A percentile compares a stretch with the other conserved stretches of the same genome.
These are phyloP conservation scores for Hanleya hanleyi DNA, from an alignment of 2,888 invertebrate genomes.

Conservation along the genomic window DNA sequence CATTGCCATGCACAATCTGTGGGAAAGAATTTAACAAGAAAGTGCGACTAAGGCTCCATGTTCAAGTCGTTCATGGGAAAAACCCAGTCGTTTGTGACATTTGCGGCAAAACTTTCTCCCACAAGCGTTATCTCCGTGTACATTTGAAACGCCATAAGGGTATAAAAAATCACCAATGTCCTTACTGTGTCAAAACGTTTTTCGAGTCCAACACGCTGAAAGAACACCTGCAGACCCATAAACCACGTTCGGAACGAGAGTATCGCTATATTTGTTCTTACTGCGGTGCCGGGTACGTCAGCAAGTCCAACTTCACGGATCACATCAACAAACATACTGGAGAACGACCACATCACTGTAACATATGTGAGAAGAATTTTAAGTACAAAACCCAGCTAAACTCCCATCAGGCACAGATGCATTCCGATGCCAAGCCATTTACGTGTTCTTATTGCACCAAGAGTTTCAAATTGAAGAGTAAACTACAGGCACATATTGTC, in stretches of 20 bases:
- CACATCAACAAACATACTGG: slow-evolving; percentile 63
- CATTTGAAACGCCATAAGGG: slow-evolving; percentile 48
- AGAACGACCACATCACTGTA: slow-evolving; percentile 50
- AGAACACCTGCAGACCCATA: slow-evolving; percentile 55
- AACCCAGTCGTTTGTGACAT: slow-evolving; percentile 3
- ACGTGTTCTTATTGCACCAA: slow-evolving; percentile 50
- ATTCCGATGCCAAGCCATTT: slow-evolving; percentile 48
- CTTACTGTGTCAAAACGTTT: slow-evolving; percentile 38
- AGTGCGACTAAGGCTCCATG: no score
- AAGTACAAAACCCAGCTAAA: slow-evolving; percentile 50
- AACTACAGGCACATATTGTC: slow-evolving; percentile 47
- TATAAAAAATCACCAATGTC: slow-evolving; percentile 40
- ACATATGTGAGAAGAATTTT: slow-evolving; percentile 48
- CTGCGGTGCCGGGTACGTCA: slow-evolving; percentile 47
- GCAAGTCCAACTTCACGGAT: slow-evolving; percentile 47
- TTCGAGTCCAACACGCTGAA: slow-evolving; percentile 42
- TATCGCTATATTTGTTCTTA: slow-evolving; percentile 47
- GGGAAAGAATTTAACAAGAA: no score
- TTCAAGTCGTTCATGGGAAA: no score
- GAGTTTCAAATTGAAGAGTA: slow-evolving; percentile 50
- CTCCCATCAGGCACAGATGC: slow-evolving; percentile 51
- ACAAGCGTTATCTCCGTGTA: slow-evolving; percentile 39
- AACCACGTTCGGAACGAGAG: slow-evolving; percentile 40
- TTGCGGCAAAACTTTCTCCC: slow-evolving; percentile 44
- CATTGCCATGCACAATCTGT: no score